phyloP scores from a whole-genome alignment of 2,888 invertebrate species.

The Lacanobia oleracea region DNA sequence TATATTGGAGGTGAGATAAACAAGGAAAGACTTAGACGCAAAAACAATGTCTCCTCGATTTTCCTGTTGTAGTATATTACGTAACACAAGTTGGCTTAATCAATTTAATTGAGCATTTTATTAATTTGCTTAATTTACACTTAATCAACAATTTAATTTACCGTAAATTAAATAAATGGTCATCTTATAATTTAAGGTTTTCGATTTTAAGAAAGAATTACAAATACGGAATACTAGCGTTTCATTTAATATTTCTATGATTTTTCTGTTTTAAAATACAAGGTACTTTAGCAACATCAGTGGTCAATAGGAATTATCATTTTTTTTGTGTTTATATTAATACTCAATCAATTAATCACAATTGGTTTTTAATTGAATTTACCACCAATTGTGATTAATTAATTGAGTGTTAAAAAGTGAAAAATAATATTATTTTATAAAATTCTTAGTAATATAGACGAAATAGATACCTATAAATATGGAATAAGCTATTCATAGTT shows the following conservation, averaged over 20 bases:
- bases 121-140: background rate
- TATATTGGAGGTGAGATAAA: slow-evolving; percentile 24
- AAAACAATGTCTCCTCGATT: slow-evolving; percentile 19
- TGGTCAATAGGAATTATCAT: background rate
- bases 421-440: too few relatives aligned
- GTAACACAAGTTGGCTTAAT: background rate
- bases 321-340: background rate
- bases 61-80: slow-evolving; percentile 34
- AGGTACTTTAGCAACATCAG: too few relatives aligned
- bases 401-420: too few relatives aligned
- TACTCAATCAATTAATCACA: background rate
- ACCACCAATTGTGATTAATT: too few relatives aligned
- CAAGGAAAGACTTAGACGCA: slow-evolving; percentile 21
- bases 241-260: background rate
- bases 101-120: slow-evolving; percentile 8
- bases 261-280: too few relatives aligned
- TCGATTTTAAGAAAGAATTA: background rate
- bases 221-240: too few relatives aligned
- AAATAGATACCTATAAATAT: background rate
- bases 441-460: too few relatives aligned
- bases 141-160: background rate
- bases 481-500: slow-evolving; percentile 22
- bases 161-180: background rate
- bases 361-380: too few relatives aligned
- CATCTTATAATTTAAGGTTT: too few relatives aligned